phyloP scores from a whole-genome alignment of 2,797 vertebrate species.

The Halcyon leucocephala region DNA sequence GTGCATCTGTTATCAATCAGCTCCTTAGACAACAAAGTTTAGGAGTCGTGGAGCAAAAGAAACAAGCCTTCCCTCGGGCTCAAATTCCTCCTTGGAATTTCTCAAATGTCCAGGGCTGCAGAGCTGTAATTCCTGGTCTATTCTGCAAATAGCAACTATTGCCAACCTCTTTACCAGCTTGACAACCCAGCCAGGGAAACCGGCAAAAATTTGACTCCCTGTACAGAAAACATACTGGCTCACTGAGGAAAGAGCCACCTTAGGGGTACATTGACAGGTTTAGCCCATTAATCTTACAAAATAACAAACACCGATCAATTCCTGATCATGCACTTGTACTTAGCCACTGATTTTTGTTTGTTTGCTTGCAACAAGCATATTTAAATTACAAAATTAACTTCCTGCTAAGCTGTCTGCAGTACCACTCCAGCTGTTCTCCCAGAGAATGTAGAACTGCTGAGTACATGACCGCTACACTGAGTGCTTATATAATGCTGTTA shows the following conservation, averaged over 20 bases:
- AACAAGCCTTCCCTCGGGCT: constrained; percentile 20
- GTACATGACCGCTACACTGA: background rate
- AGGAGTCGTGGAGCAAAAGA: background rate
- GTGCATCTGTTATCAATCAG: constrained; percentile 68
- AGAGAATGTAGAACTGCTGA: background rate
- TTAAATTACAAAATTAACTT: background rate
- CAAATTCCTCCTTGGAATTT: constrained; percentile 42
- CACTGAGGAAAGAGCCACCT: background rate
- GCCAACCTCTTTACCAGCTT: background rate
- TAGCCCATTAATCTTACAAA: background rate
- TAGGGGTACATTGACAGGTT: background rate
- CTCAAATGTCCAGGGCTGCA: background rate
- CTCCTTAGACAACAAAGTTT: constrained; percentile 3
- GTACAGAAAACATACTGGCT: background rate
- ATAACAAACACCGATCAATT: background rate
- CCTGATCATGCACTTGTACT: fast-evolving
- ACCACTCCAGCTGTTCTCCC: background rate
- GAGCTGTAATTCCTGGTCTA: background rate
- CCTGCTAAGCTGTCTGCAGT: background rate
- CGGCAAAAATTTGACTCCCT: background rate
- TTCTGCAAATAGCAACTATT: background rate
- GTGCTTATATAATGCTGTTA: background rate
- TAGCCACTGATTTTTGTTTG: background rate
- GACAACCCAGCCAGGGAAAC: background rate
- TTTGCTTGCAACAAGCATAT: background rate